Percentiles rank a stretch among this genome's conserved stretches.
Evolutionary conservation across 2,113 vertebrate genomes (phyloP).

Genomic region (Protobothrops mucrosquamatus): DNA sequence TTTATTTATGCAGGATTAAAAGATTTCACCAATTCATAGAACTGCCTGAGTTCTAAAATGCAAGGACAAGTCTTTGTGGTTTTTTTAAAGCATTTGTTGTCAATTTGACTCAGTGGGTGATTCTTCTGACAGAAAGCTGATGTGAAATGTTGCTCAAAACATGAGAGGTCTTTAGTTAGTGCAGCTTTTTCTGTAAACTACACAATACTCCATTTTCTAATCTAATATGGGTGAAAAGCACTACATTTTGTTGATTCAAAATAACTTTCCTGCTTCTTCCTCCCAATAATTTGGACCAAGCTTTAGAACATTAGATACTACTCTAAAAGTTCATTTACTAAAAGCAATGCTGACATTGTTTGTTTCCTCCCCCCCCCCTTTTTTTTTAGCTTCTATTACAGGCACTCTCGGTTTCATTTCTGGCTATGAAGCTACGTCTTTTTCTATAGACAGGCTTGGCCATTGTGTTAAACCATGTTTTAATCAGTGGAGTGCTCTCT

Average conservation of each 20-base stretch:
- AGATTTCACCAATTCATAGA: not conserved
- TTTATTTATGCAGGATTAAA: not conserved
- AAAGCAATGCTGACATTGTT: not conserved
- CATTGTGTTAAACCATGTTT: not conserved
- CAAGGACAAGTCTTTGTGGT: constrained; percentile 10
- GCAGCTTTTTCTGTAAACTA: not conserved
- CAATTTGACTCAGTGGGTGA: constrained; percentile 9
- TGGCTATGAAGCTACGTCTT: not conserved
- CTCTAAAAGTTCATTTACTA: not conserved
- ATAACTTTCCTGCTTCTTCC: constrained; percentile 12
- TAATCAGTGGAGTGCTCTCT: not conserved
- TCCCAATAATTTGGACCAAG: not conserved
- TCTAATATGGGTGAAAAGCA: constrained; percentile 32
- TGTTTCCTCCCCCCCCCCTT: not conserved
- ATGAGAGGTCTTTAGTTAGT: constrained; percentile 15
- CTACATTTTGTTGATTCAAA: not conserved
- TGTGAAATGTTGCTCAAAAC: constrained; percentile 28
- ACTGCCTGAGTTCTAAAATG: not conserved
- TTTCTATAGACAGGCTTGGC: not conserved
- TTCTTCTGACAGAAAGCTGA: not conserved
- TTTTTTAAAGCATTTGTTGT: constrained; percentile 8
- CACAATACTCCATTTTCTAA: not conserved
- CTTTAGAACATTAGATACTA: constrained; percentile 26
- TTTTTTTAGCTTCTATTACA: not conserved
- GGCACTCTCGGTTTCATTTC: not conserved